Percentiles rank a stretch among this genome's conserved stretches.
phyloP scores from a whole-genome alignment of 2,888 invertebrate species.

The Globia sparganii region DNA sequence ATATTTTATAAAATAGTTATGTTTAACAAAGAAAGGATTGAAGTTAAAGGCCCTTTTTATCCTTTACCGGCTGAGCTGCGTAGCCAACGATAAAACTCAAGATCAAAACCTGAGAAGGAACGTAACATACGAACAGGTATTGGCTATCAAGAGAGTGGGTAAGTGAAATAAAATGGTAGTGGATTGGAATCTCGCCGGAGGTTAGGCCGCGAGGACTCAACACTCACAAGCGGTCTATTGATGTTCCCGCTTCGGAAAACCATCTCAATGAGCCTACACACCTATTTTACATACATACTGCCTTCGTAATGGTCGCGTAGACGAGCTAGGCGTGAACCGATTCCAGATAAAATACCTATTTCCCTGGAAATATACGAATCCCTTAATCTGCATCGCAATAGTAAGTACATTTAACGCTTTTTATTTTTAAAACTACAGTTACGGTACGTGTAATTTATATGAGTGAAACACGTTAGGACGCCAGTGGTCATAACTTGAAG shows the following conservation, averaged over 20 bases:
- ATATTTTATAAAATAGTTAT: constrained; percentile 19
- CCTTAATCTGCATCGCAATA: constrained; percentile 74
- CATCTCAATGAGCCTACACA: constrained; percentile 72
- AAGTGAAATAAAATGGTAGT: constrained; percentile 71
- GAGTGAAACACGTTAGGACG: constrained; percentile 20
- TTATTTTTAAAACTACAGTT: constrained; percentile 58
- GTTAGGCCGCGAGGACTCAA: constrained; percentile 63
- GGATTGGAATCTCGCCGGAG: constrained; percentile 66
- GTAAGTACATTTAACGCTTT: constrained; percentile 64
- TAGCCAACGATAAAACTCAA: constrained; percentile 49
- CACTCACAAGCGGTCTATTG: constrained; percentile 67
- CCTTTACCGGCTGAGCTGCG: constrained; percentile 32
- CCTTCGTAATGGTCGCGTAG: constrained; percentile 76
- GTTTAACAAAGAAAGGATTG: constrained; percentile 32
- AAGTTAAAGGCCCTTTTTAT: constrained; percentile 39
- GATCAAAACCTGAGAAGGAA: constrained; percentile 56
- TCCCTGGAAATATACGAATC: constrained; percentile 70
- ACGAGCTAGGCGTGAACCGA: constrained; percentile 78
- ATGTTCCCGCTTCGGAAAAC: constrained; percentile 71
- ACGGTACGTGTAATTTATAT: constrained; percentile 45
- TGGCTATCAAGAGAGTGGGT: constrained; percentile 65
- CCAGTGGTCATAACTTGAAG: constrained; percentile 28
- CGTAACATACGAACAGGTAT: constrained; percentile 63
- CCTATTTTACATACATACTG: constrained; percentile 78
- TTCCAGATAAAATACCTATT: constrained; percentile 75